phyloP scores from a whole-genome alignment of 2,888 invertebrate species.

The Sussaba pulchella region DNA sequence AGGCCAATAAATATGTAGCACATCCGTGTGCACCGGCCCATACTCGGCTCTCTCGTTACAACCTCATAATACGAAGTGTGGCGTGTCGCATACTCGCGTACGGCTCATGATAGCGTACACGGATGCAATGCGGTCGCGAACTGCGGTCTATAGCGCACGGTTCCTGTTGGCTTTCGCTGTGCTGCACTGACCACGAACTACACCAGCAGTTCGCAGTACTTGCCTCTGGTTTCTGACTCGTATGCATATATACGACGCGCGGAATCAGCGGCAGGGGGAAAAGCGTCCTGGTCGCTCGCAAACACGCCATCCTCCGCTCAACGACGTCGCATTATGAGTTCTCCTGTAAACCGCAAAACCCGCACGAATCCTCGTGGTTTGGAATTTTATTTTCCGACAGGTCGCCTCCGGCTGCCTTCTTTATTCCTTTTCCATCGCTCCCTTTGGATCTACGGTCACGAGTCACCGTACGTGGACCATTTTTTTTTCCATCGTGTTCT shows the following conservation, averaged over 20 bases:
- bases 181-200: slow-evolving; percentile 24
- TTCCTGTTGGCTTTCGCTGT: slow-evolving; percentile 32
- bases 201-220: slow-evolving; percentile 33
- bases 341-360: slow-evolving; percentile 16
- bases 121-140: slow-evolving; percentile 64
- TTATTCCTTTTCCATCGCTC: slow-evolving; percentile 5
- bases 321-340: slow-evolving; percentile 42
- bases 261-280: not conserved
- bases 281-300: slow-evolving; percentile 19
- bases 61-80: slow-evolving; percentile 57
- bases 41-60: slow-evolving; percentile 48
- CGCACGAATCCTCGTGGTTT: slow-evolving; percentile 15
- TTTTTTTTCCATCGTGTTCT: slow-evolving; percentile 33
- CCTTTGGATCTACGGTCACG: slow-evolving; percentile 45
- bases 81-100: slow-evolving; percentile 59
- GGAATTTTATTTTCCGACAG: slow-evolving; percentile 18
- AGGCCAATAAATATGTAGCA: slow-evolving; percentile 1
- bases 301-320: slow-evolving; percentile 45
- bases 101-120: slow-evolving; percentile 64
- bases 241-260: slow-evolving; percentile 2
- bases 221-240: slow-evolving; percentile 44
- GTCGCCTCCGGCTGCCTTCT: slow-evolving; percentile 33
- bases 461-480: slow-evolving; percentile 33
- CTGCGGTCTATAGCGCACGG: slow-evolving; percentile 6
- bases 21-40: slow-evolving; percentile 11